Percentiles rank a stretch among this genome's conserved stretches.
These are phyloP conservation scores for Hylia prasina DNA, from an alignment of 2,113 vertebrate species.

Conservation along the genomic window DNA sequence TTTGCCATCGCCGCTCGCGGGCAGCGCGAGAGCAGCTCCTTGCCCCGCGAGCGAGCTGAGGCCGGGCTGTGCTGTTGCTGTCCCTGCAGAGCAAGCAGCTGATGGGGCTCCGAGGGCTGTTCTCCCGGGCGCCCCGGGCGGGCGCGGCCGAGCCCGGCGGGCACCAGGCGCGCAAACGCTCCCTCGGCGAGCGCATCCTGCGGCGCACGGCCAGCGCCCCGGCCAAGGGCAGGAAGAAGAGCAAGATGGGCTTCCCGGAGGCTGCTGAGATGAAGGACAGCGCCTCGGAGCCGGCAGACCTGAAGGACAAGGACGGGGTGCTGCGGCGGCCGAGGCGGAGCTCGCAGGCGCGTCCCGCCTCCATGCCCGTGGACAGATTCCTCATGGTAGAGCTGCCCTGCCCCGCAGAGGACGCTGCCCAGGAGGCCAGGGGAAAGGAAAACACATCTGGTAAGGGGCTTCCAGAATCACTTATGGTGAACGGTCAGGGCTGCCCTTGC, in stretches of 20 bases:
- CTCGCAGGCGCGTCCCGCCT: constrained; percentile 83
- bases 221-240: constrained; percentile 93
- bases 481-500: not conserved
- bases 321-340: constrained; percentile 61
- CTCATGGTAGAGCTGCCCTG: constrained; percentile 73
- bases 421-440: constrained; percentile 52
- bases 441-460: constrained; percentile 75
- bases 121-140: constrained; percentile 84
- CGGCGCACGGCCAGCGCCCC: constrained; percentile 94
- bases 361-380: constrained; percentile 89
- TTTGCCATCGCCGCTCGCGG: not conserved
- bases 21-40: not conserved
- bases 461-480: not conserved
- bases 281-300: constrained; percentile 41
- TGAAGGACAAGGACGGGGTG: constrained; percentile 61
- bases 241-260: constrained; percentile 86
- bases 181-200: constrained; percentile 87
- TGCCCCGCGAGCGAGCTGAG: not conserved
- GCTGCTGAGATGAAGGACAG: constrained; percentile 78
- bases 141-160: constrained; percentile 73
- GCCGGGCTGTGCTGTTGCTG: not conserved
- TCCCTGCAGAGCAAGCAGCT: constrained; percentile 85
- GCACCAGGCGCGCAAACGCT: constrained; percentile 80
- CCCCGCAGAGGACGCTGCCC: constrained; percentile 52
- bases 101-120: constrained; percentile 90